phyloP scores from a whole-genome alignment of 2,888 invertebrate species.

The Erannis defoliaria region DNA sequence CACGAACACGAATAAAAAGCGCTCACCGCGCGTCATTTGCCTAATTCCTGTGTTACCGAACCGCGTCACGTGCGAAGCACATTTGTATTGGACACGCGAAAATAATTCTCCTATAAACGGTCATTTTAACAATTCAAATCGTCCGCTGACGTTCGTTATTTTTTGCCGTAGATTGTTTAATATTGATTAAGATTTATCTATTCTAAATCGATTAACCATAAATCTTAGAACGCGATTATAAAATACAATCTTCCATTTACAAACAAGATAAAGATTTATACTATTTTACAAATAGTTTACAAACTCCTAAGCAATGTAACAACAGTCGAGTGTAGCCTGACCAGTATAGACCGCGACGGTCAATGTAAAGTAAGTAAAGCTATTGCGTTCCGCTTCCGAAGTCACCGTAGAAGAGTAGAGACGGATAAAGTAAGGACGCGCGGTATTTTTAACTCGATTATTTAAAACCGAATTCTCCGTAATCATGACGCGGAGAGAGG shows the following conservation, averaged over 20 bases:
- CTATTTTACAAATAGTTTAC: neutral
- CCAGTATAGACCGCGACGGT: constrained; percentile 1
- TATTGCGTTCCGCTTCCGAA: constrained; percentile 5
- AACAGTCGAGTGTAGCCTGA: constrained; percentile 9
- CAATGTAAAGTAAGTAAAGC: constrained; percentile 17
- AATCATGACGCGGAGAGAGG: constrained; percentile 23
- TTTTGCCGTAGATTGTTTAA: constrained; percentile 1
- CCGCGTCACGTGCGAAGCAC: constrained; percentile 58
- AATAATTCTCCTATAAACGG: constrained; percentile 47
- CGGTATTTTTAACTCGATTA: constrained; percentile 25
- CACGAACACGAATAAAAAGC: constrained; percentile 56
- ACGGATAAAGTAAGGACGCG: constrained; percentile 10
- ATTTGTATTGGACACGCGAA: constrained; percentile 51
- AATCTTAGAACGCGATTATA: neutral
- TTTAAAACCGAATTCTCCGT: constrained; percentile 21
- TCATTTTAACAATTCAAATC: constrained; percentile 43
- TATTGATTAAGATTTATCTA: constrained; percentile 6
- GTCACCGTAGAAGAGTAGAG: neutral
- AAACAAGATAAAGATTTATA: neutral
- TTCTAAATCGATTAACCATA: constrained; percentile 6
- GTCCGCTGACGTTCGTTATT: constrained; percentile 21
- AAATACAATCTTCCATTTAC: neutral
- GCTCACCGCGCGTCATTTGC: constrained; percentile 59
- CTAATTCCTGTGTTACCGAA: constrained; percentile 58
- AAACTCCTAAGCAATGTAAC: constrained; percentile 1